Conservation (phyloP, 1,140 invertebrate species). For the Contarinia nasturtii region DNA sequence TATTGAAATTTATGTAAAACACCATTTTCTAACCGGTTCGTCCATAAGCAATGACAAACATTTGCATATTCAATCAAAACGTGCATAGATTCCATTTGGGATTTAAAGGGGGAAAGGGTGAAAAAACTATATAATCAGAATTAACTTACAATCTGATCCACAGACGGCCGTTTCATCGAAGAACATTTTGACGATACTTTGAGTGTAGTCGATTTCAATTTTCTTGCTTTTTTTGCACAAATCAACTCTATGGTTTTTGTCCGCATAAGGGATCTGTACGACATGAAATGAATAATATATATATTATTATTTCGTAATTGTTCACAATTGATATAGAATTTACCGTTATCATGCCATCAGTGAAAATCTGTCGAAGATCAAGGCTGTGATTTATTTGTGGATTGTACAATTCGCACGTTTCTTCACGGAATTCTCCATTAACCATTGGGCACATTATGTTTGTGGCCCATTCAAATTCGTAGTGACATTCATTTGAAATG, state of each 20-base stretch:
- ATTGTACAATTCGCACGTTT: slow-evolving; percentile 18
- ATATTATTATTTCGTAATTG: no score
- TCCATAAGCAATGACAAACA: no score
- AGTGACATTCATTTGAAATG: slow-evolving; percentile 23
- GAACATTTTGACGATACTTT: slow-evolving; percentile 21
- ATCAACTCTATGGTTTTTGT: slow-evolving; percentile 11
- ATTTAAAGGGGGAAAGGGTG: no score
- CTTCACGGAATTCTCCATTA: slow-evolving; percentile 12
- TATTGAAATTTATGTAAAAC: no score
- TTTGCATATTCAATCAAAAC: no score
- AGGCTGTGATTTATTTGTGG: slow-evolving; percentile 10
- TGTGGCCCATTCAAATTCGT: slow-evolving; percentile 28
- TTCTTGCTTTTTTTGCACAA: slow-evolving; percentile 15
- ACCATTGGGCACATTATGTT: slow-evolving; percentile 25
- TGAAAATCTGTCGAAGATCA: slow-evolving; percentile 14
- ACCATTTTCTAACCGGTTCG: no score
- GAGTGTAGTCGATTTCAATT: slow-evolving; percentile 18
- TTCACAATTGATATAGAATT: slow-evolving; percentile 2
- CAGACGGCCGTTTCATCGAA: slow-evolving; percentile 16
- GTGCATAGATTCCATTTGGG: no score
- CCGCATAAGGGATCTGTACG: no score
- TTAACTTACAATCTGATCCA: slow-evolving; percentile 13
- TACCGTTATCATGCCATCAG: slow-evolving; percentile 17
- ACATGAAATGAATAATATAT: no score
- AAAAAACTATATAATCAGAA: no score